phyloP scores from a whole-genome alignment of 2,797 vertebrate genomes.

The Momotus momota region DNA sequence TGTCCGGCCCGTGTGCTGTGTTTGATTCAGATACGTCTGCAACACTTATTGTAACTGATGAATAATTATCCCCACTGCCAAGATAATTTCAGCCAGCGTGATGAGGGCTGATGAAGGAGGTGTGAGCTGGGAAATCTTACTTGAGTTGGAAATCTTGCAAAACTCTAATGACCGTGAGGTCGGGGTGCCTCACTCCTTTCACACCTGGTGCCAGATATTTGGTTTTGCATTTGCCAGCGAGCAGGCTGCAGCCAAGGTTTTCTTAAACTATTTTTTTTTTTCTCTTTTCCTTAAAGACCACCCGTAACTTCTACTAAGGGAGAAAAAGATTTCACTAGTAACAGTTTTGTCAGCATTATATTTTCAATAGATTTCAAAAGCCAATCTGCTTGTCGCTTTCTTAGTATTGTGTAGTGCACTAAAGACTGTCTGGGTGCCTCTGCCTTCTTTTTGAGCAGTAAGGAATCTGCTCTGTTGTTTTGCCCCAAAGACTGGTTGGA shows the following conservation, averaged over 20 bases:
- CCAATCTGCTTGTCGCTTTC: neutral
- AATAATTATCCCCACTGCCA: slow-evolving; percentile 56
- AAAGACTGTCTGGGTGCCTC: neutral
- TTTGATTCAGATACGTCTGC: neutral
- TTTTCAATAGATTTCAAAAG: slow-evolving; percentile 30
- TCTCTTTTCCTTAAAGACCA: slow-evolving; percentile 32
- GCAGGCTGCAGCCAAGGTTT: neutral
- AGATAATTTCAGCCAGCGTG: slow-evolving; percentile 40
- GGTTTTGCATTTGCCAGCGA: slow-evolving; percentile 45
- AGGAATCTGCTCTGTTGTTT: neutral
- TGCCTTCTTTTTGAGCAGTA: neutral
- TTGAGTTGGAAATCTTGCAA: slow-evolving; percentile 58
- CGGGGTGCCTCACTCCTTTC: slow-evolving; percentile 40
- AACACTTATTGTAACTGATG: slow-evolving; percentile 38
- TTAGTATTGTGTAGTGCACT: neutral
- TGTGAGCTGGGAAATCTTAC: slow-evolving; percentile 64
- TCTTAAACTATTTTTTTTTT: neutral
- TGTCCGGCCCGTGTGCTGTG: fast-evolving
- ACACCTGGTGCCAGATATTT: slow-evolving; percentile 48
- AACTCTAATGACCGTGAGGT: slow-evolving; percentile 17
- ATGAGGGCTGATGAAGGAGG: slow-evolving; percentile 68
- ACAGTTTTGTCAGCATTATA: slow-evolving; percentile 29
- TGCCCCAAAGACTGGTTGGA: neutral
- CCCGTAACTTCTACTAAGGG: slow-evolving; percentile 18
- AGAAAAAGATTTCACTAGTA: slow-evolving; percentile 6